These are phyloP conservation scores for Urophycis tenuis DNA, from an alignment of 2,797 vertebrate genomes.

Conservation along the genomic window DNA sequence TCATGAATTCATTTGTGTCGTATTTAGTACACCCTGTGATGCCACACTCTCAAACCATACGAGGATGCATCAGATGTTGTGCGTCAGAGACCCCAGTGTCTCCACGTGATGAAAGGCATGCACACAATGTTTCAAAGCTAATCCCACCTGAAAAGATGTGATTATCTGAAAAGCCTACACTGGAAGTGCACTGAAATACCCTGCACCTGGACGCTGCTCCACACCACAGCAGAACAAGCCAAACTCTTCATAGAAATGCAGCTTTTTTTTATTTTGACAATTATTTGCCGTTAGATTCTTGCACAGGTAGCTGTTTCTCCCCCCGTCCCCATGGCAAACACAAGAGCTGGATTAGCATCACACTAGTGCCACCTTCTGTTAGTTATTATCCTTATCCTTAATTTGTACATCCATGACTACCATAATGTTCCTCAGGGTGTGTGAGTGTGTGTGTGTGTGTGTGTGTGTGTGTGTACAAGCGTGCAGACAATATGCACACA, in stretches of 20 bases:
- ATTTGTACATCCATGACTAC: not conserved
- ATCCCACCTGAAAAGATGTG: not conserved
- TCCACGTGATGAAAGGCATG: not conserved
- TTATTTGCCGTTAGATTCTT: constrained; percentile 6
- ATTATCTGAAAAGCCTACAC: not conserved
- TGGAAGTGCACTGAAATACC: not conserved
- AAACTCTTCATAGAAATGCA: constrained; percentile 14
- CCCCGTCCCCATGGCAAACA: constrained; percentile 9
- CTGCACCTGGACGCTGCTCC: not conserved
- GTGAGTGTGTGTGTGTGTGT: not conserved
- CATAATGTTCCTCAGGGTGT: not conserved
- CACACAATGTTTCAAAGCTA: not conserved
- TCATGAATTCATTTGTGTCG: not conserved
- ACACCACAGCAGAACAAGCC: not conserved
- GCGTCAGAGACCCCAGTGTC: not conserved
- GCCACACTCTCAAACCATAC: not conserved
- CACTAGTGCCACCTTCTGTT: constrained; percentile 74
- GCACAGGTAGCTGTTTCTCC: constrained; percentile 7
- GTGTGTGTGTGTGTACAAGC: not conserved
- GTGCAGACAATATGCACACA: not conserved
- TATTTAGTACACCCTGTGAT: not conserved
- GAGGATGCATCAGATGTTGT: not conserved
- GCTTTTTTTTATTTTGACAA: constrained; percentile 10
- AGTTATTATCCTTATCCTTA: constrained; percentile 27
- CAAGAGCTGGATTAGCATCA: constrained; percentile 42